Evolutionary conservation across 2,888 invertebrate species (phyloP).

Genomic region (Litoditis marina): DNA sequence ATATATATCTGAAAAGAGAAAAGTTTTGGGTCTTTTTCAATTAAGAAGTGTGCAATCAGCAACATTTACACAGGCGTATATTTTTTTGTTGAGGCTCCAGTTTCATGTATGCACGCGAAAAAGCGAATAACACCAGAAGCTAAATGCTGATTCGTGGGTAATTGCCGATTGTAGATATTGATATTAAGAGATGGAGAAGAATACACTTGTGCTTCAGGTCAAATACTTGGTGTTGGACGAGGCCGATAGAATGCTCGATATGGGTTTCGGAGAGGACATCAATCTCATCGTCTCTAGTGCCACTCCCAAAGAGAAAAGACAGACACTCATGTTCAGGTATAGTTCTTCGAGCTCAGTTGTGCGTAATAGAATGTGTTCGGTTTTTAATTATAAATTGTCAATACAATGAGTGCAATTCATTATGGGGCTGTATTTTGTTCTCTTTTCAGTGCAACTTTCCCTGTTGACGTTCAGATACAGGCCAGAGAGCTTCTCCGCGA

Average conservation of each 20-base stretch:
- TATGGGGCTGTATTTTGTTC: too few relatives aligned
- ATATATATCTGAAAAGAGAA: too few relatives aligned
- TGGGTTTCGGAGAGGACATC: conserved; percentile 99
- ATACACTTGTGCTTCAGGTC: conserved; percentile 1
- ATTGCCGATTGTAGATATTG: too few relatives aligned
- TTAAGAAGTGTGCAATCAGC: too few relatives aligned
- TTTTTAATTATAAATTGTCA: background rate
- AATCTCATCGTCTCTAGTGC: conserved; percentile 73
- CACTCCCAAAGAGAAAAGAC: conserved; percentile 23
- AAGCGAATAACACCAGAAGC: too few relatives aligned
- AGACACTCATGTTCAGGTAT: conserved; percentile 42
- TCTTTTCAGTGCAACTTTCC: conserved; percentile 72
- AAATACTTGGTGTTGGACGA: conserved; percentile 74
- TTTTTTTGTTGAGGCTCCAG: too few relatives aligned
- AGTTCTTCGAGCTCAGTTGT: background rate
- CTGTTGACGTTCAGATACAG: conserved; percentile 73
- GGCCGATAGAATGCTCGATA: conserved; percentile 98
- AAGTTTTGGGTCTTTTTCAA: too few relatives aligned
- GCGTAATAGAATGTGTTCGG: background rate
- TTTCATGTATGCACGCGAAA: too few relatives aligned
- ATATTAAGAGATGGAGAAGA: too few relatives aligned
- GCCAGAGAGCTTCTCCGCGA: conserved; percentile 75
- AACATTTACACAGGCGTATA: too few relatives aligned
- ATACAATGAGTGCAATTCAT: too few relatives aligned
- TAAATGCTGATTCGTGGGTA: too few relatives aligned